phyloP scores from a whole-genome alignment of 2,888 invertebrate species.

The Buathra laborator region DNA sequence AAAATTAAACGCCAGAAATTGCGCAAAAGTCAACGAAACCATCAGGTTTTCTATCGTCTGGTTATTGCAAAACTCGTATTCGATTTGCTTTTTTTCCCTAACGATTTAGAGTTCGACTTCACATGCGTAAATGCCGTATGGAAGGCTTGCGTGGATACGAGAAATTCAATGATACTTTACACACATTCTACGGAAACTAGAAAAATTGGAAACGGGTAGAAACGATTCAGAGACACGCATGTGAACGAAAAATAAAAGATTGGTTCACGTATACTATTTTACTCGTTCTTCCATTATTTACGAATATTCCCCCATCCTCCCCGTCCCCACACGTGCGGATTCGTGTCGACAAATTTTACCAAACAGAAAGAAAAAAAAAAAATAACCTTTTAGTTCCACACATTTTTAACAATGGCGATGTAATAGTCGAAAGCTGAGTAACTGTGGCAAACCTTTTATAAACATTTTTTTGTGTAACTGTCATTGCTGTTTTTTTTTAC shows the following conservation, averaged over 20 bases:
- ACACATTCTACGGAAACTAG: constrained; percentile 20
- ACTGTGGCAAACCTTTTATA: too few relatives aligned
- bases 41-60: neutral
- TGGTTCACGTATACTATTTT: neutral
- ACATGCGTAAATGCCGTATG: constrained; percentile 12
- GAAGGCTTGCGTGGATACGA: constrained; percentile 46
- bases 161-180: constrained; percentile 55
- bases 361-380: too few relatives aligned
- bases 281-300: neutral
- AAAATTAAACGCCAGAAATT: constrained; percentile 26
- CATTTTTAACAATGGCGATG: too few relatives aligned
- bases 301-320: neutral
- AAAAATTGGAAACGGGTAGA: constrained; percentile 46
- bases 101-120: constrained; percentile 20
- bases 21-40: constrained; percentile 35
- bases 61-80: constrained; percentile 7
- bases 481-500: too few relatives aligned
- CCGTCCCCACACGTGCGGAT: neutral
- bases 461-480: too few relatives aligned
- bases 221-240: constrained; percentile 58
- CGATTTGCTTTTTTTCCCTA: constrained; percentile 42
- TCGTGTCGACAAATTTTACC: neutral
- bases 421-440: too few relatives aligned
- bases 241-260: constrained; percentile 11
- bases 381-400: too few relatives aligned